Evolutionary conservation across 2,113 vertebrate species (phyloP).

Genomic region (Neolamprologus sp.): DNA sequence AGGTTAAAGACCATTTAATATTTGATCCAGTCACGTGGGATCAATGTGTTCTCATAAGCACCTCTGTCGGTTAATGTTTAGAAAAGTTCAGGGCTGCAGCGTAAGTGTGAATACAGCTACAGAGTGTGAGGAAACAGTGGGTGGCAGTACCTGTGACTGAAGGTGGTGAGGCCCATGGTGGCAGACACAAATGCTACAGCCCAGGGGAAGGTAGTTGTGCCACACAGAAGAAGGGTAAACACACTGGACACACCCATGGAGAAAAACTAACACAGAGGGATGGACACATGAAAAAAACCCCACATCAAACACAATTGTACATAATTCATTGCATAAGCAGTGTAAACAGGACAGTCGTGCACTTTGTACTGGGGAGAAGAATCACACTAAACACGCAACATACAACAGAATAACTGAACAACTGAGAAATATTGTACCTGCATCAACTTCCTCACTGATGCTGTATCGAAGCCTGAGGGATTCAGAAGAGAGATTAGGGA

Average conservation of each 20-base stretch:
- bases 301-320: background rate
- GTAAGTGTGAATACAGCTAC: background rate
- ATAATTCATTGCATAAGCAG: background rate
- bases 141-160: constrained; percentile 85
- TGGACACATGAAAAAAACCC: fast-evolving
- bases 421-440: constrained; percentile 73
- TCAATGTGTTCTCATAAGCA: background rate
- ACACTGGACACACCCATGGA: constrained; percentile 88
- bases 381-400: background rate
- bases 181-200: constrained; percentile 84
- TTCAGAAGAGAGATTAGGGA: background rate
- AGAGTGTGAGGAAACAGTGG: background rate
- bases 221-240: constrained; percentile 84
- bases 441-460: constrained; percentile 90
- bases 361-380: background rate
- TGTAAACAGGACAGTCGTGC: background rate
- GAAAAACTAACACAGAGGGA: constrained; percentile 73
- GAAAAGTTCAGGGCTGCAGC: background rate
- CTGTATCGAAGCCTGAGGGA: constrained; percentile 80
- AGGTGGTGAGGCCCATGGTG: constrained; percentile 87
- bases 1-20: background rate
- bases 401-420: background rate
- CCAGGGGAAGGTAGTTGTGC: constrained; percentile 78
- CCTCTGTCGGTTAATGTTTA: background rate
- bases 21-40: background rate